Base-by-base conservation (phyloP, 1,140 invertebrate species). In the Tetranychus cinnabarinus region DNA sequence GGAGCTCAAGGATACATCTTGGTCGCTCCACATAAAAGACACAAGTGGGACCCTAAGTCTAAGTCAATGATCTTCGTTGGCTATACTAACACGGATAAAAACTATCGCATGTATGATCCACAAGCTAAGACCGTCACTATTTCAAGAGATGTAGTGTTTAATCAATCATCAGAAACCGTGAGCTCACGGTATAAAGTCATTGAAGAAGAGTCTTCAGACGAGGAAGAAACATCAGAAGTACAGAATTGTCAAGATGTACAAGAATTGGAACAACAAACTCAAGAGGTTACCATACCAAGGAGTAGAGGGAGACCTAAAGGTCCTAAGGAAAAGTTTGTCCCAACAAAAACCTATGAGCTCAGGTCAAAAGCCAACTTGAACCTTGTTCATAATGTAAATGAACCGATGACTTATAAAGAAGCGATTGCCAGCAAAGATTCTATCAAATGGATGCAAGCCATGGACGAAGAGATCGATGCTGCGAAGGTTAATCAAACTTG, bases 361-460 rank as follows among this genome's bases (percentile, higher is more conserved):
- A 33, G 23, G 7, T 8, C 8, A 23, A 8, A 7, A 54, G 33
- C 6, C 23, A 54, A 31, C 8, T 23, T 31, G 6, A 54, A 8
- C 15, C 10, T 33, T 54, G 23, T 54, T 8, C 5, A 6, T 6
- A 23, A 7, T 54, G 52, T 23, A 8, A 33, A 12, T 37, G 56
- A 39, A 36, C 63, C 59, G 15, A n/a, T 15, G 6, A 54, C 58
- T 31, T 60, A 58, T 58, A 45, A 62, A 59, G 61, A 60, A 48
- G 64, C 62, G 58, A 39, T 65, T 5, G 52, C 48, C 7, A 58
- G 46, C 1, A 23, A 3, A 23, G 35, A 63, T 15, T n/a, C 35
- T 50, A 36, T 61, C 13, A 23, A 60, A 13, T 65, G 62, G 62
- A 52, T 35, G 39, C 2, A 39, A 35, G 64, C 62, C 12, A 61